A percentile compares a stretch with the other conserved stretches of the same genome.
phyloP scores from a whole-genome alignment of 2,888 invertebrate species.

The Mesodorylaimus sp. region DNA sequence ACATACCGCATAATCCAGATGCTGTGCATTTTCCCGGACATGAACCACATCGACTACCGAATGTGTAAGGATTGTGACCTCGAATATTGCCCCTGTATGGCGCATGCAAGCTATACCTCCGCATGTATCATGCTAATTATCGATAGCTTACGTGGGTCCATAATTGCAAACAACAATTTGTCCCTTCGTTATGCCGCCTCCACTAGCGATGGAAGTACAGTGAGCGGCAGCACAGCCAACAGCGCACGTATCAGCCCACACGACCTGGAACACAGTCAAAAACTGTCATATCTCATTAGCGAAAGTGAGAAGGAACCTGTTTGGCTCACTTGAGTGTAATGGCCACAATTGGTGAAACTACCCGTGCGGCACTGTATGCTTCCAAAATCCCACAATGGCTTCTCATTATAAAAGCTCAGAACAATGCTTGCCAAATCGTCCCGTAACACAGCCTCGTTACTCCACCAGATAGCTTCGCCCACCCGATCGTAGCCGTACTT shows the following conservation, averaged over 20 bases:
- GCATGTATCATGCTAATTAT: too few species aligned
- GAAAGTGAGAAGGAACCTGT: too few species aligned
- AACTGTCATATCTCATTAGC: too few species aligned
- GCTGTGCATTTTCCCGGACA: too few species aligned
- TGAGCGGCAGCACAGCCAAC: constrained; percentile 3
- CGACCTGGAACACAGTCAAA: neutral
- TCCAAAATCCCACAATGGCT: neutral
- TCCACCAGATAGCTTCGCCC: constrained; percentile 3
- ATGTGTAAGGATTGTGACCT: too few species aligned
- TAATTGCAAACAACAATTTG: constrained; percentile 1
- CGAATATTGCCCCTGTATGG: too few species aligned
- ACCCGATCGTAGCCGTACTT: neutral
- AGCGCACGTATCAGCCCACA: neutral
- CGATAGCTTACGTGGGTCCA: constrained; percentile 4
- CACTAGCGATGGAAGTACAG: neutral
- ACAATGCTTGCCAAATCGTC: neutral
- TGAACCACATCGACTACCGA: too few species aligned
- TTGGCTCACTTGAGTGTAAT: constrained; percentile 6
- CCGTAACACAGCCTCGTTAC: neutral
- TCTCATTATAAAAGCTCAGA: neutral
- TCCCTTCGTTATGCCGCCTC: neutral
- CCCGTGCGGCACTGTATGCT: neutral
- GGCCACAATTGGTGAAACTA: neutral
- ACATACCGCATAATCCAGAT: too few species aligned
- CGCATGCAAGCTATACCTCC: too few species aligned